phyloP scores from a whole-genome alignment of 30 jellyfish, hydroid and myxozoan genomes.

The Sanderia malayensis region DNA sequence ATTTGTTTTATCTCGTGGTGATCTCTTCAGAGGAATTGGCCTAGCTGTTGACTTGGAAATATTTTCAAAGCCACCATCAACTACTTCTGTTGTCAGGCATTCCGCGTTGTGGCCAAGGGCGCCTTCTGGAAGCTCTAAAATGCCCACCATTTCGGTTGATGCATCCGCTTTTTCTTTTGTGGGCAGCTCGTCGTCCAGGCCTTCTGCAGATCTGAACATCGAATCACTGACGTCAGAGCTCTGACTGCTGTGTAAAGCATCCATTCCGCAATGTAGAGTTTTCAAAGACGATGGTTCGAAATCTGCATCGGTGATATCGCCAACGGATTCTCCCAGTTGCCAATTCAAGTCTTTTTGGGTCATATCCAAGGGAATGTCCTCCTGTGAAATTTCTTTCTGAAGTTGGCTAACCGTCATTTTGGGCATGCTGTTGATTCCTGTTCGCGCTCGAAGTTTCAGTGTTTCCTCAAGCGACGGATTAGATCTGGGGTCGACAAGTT shows the following conservation, averaged over 20 bases:
- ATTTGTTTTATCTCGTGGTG: not conserved
- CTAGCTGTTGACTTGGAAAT: not conserved
- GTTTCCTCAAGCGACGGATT: conserved; percentile 73
- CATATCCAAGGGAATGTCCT: conserved; percentile 52
- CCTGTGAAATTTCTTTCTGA: conserved; percentile 83
- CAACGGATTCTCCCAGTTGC: conserved; percentile 41
- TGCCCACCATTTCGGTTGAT: conserved; percentile 35
- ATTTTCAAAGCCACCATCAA: not conserved
- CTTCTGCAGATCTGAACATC: conserved; percentile 56
- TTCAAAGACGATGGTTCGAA: conserved; percentile 76
- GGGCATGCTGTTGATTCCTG: conserved; percentile 37
- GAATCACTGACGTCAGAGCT: conserved; percentile 62
- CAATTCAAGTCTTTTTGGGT: conserved; percentile 47
- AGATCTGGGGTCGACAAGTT: conserved; percentile 69
- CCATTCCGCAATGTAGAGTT: conserved; percentile 41
- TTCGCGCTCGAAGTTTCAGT: conserved; percentile 40
- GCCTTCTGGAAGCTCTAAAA: conserved; percentile 37
- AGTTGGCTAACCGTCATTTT: conserved; percentile 80
- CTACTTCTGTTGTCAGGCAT: not conserved
- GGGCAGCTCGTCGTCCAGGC: conserved; percentile 35
- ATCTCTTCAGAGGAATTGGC: not conserved
- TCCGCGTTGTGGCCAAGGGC: conserved; percentile 3
- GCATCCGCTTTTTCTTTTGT: not conserved
- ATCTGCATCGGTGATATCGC: conserved; percentile 50
- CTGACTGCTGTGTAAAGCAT: conserved; percentile 51